Percentiles rank a stretch among this genome's conserved stretches.
Conservation (phyloP, 1,140 invertebrate species). For the Sminthurides bifidus region DNA sequence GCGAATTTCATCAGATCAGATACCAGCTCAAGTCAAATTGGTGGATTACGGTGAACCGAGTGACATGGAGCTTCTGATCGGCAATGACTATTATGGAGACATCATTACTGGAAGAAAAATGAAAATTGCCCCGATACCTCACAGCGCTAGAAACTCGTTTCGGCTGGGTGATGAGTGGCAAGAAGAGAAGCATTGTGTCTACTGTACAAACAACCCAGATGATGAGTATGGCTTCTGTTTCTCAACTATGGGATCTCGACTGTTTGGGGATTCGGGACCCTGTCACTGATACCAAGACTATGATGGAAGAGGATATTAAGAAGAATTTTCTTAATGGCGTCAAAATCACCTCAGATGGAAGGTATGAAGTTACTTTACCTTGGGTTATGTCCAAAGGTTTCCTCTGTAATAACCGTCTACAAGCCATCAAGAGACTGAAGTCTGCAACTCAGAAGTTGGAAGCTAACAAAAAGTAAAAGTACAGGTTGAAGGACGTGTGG, state of each 20-base stretch:
- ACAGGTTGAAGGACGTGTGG: too few species aligned
- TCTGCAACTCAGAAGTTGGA: not conserved
- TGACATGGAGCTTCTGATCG: constrained; percentile 8
- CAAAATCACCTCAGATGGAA: not conserved
- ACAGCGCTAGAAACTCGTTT: constrained; percentile 34
- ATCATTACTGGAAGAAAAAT: constrained; percentile 29
- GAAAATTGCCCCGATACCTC: constrained; percentile 30
- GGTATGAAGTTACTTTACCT: constrained; percentile 9
- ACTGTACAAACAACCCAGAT: not conserved
- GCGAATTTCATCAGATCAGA: not conserved
- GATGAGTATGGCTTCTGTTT: not conserved
- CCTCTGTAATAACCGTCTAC: not conserved
- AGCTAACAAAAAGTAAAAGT: too few species aligned
- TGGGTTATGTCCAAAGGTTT: too few species aligned
- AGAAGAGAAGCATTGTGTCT: not conserved
- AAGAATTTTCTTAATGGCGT: constrained; percentile 1
- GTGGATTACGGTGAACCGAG: not conserved
- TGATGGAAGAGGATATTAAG: constrained; percentile 20
- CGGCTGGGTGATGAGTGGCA: constrained; percentile 35
- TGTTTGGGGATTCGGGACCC: constrained; percentile 35
- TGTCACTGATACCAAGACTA: constrained; percentile 22
- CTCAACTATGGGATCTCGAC: constrained; percentile 1
- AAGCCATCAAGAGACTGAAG: constrained; percentile 11
- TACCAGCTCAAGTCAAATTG: too few species aligned
- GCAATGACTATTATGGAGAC: not conserved